Evolutionary conservation across 2,888 invertebrate genomes (phyloP).

Genomic region (Diabrotica balteata): DNA sequence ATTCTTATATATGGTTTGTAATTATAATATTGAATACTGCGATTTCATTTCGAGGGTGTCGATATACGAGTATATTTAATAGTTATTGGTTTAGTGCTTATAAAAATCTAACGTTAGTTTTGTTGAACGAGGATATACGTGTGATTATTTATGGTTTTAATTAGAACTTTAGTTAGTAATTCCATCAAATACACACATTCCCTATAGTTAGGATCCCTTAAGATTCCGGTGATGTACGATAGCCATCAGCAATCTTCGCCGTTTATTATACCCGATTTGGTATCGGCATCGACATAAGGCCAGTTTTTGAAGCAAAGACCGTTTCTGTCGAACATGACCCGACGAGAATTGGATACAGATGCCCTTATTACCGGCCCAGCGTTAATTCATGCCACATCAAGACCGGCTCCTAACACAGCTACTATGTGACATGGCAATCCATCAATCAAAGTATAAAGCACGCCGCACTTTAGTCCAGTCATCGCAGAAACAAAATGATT

Average conservation of each 20-base stretch:
- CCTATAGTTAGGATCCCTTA: no score
- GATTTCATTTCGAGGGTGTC: no score
- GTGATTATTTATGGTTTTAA: no score
- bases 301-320: constrained; percentile 48
- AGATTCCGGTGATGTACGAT: neutral
- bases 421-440: constrained; percentile 52
- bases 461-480: constrained; percentile 42
- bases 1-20: no score
- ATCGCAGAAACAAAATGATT: neutral
- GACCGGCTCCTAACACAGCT: constrained; percentile 46
- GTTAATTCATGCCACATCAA: constrained; percentile 50
- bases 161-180: no score
- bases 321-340: constrained; percentile 48
- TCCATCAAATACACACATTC: no score
- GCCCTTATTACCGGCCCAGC: constrained; percentile 49
- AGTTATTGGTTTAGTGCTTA: no score
- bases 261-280: constrained; percentile 49
- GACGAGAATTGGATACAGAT: constrained; percentile 51
- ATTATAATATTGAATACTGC: no score
- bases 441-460: constrained; percentile 53
- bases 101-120: no score
- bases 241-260: constrained; percentile 12
- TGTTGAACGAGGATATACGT: no score
- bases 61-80: no score
- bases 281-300: constrained; percentile 47